Base-by-base conservation (phyloP, 1,140 invertebrate species). In the Pseudomyrmex dendroicus region DNA sequence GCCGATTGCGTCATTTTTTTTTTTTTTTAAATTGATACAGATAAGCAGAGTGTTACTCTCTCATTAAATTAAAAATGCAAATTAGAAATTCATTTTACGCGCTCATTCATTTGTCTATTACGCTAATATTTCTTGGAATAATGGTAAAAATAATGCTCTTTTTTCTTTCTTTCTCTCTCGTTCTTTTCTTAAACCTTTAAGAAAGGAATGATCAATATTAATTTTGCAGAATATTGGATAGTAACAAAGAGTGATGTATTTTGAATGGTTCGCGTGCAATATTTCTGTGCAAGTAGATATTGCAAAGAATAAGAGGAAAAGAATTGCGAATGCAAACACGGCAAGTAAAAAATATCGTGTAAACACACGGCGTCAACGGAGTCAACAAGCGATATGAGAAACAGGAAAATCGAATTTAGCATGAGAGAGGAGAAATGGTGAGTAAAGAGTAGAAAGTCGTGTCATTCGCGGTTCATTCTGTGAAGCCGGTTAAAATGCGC, bases 391-490 rank as follows among this genome's bases (percentile, higher is more conserved):
- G 25, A 48, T 70, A 72, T 50, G 46, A 72, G n/a, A 57, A 48
- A 48, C 10, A 25, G 54, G 20, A 20, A 59, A 35, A 68, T 20
- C 15, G 25, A 78, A 78, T 59, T 68, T 68, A 68, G 13, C n/a
- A 46, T 22, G 17, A 15, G 13, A n/a, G 9, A 35, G 20, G 15
- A 22, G 52, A 48, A 20, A 52, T 12, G 15, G 48, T 25, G 57
- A n/a, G 62, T 35, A 54, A 62, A 68, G 5, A 22, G 52, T 57
- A 35, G 35, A 35, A 35, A 68, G 57, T 84, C 64, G 64, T 46
- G 76, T 84, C 76, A 72, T 84, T 82, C 67, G 76, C 59, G 76
- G 83, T 63, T 82, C 76, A 59, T 64, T 52, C 72, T 66, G 48
- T 66, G 48, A 44, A 80, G 76, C 54, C 66, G 66, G 56, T 80